Base-by-base conservation (phyloP, 2,888 invertebrate species). In the Gryllus longicercus region DNA sequence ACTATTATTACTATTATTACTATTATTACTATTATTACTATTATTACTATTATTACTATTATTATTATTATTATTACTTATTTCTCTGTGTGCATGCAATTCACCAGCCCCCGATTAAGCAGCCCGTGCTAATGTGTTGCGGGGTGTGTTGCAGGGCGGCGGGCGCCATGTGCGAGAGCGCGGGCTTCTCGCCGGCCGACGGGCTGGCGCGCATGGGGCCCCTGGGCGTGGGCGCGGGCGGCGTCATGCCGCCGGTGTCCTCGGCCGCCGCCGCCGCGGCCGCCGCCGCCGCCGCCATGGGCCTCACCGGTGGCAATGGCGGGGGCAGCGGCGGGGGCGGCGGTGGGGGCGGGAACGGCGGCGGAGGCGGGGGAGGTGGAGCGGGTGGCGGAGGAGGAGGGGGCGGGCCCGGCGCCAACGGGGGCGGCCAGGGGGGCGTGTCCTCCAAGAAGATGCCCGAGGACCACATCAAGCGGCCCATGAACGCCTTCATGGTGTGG, bases 401-500 rank as follows among this genome's bases (percentile, higher is more conserved):
- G 4, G 63, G 63, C 16, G 88, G 88, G 76, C 89, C 91, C 82
- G 91, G 88, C 86, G 88, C 14, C 63, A n/a, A n/a, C 4, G 63
- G 63, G 4, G 63, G 85, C 84, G 90, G 92, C 86, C 91, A 90
- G 90, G 83, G 82, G 12, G 82, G 81, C 50, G 78, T 78, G 74
- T 89, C 88, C 82, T 88, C 88, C 84, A 88, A 89, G 84, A 91
- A 91, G 85, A 89, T 91, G 80, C 94, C 92, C 83, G 94, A 94
- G 84, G 95, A 95, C 85, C 96, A 97, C 88, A 97, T 98, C 85
- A 98, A 98, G 87, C 90, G 98, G 83, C 98, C 98, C 63, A 98
- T 98, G 98, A 98, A 98, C 88, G 98, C 98, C 1, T 98, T 98
- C 88, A 98, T 98, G 98, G 98, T 98, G 78, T 98, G 98, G 97